phyloP scores from a whole-genome alignment of 2,797 vertebrate genomes.

The Cyclura pinguis region DNA sequence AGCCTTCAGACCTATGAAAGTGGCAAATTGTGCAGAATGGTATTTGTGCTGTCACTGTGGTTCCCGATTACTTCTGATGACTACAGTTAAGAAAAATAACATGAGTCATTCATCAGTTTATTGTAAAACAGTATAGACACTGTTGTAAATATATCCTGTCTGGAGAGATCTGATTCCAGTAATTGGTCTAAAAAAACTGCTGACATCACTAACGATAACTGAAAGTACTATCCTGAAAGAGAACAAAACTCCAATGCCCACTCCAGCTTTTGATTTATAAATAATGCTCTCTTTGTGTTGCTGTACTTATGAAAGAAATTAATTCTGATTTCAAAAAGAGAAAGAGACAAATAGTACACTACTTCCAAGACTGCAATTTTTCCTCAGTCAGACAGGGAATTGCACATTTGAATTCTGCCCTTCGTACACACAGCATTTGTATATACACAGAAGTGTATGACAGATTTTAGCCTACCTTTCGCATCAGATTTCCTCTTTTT shows the following conservation, averaged over 20 bases:
- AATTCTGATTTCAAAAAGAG: neutral
- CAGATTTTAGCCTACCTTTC: neutral
- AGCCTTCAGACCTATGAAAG: neutral
- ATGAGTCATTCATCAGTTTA: slow-evolving; percentile 73
- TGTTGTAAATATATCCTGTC: slow-evolving; percentile 76
- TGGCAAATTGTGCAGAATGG: neutral
- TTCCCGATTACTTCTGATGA: slow-evolving; percentile 35
- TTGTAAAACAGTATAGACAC: slow-evolving; percentile 65
- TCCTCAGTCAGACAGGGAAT: neutral
- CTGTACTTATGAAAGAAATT: neutral
- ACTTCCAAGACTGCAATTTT: neutral
- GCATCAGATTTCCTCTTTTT: neutral
- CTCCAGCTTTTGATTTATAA: neutral
- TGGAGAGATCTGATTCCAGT: slow-evolving; percentile 75
- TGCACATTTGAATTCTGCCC: neutral
- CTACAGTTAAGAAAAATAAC: slow-evolving; percentile 60
- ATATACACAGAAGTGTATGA: neutral
- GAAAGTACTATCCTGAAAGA: neutral
- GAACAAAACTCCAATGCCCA: neutral
- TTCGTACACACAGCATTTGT: neutral
- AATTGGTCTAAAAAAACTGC: slow-evolving; percentile 74
- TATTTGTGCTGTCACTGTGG: slow-evolving; percentile 17
- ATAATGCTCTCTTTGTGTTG: neutral
- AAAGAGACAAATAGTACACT: neutral
- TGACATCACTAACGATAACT: slow-evolving; percentile 64